Evolutionary conservation across 2,888 invertebrate species (phyloP).

Genomic region (Gryllus longicercus): DNA sequence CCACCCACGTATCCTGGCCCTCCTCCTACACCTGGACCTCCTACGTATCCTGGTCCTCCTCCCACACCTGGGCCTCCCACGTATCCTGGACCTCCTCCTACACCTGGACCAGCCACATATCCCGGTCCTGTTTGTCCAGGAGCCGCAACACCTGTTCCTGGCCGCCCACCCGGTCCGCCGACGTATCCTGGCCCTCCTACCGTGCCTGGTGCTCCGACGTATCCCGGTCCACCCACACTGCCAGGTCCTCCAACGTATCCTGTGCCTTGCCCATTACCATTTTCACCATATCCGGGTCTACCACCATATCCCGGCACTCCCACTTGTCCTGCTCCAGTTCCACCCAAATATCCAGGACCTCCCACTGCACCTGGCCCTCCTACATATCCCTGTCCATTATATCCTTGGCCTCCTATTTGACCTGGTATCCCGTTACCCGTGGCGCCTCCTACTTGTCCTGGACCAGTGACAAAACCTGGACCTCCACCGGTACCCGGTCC

Average conservation of each 20-base stretch:
- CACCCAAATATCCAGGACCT: slow-evolving; percentile 31
- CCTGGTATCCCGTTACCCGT: slow-evolving; percentile 19
- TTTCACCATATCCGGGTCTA: slow-evolving; percentile 18
- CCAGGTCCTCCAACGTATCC: slow-evolving; percentile 31
- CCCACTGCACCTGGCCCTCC: slow-evolving; percentile 32
- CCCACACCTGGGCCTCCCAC: slow-evolving; percentile 20
- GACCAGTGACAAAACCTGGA: slow-evolving; percentile 26
- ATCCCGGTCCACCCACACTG: slow-evolving; percentile 29
- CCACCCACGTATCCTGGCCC: slow-evolving; percentile 23
- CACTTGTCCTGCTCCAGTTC: slow-evolving; percentile 29
- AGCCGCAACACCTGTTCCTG: slow-evolving; percentile 30
- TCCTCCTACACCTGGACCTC: slow-evolving; percentile 29
- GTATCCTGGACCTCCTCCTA: slow-evolving; percentile 22
- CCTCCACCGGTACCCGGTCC: slow-evolving; percentile 25
- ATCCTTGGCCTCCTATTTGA: slow-evolving; percentile 25
- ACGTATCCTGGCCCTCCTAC: slow-evolving; percentile 29
- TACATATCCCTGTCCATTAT: slow-evolving; percentile 25
- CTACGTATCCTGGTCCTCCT: slow-evolving; percentile 23
- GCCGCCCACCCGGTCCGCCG: slow-evolving; percentile 33
- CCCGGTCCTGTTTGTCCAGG: background rate
- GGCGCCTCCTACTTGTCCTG: slow-evolving; percentile 27
- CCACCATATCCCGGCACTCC: slow-evolving; percentile 22
- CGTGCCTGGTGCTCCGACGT: slow-evolving; percentile 29
- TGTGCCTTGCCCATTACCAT: background rate
- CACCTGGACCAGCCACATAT: slow-evolving; percentile 36